Base-by-base conservation (phyloP, 2,113 vertebrate genomes). In the Esox niger region DNA sequence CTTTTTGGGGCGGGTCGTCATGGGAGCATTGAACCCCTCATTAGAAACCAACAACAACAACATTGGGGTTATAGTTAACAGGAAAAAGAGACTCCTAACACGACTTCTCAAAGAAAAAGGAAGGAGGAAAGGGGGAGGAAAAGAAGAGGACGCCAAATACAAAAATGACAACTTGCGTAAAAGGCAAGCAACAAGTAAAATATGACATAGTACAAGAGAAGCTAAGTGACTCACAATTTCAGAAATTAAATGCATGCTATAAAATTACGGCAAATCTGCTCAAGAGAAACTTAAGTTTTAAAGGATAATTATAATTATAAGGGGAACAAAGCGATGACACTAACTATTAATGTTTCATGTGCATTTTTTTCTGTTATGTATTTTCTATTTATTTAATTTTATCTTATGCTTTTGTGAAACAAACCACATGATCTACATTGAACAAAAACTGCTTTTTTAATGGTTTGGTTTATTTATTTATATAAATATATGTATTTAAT, bases 191-290 rank as follows among this genome's bases (percentile, higher is more conserved):
- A 82, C 75, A 78, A 76, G 74, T 78, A 77, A 79, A 86, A 87
- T 74, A 85, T 73, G 79, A 86, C 82, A 88, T 84, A 86, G 79
- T 82, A 79, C 77, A 74, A 84, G 84, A 90, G 82, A 89, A 86
- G 83, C 82, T 84, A 84, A 85, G 86, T 87, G 87, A 90, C 86
- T 92, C 84, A 86, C 79, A 81, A 82, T 81, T 86, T 88, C 89
- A 89, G 80, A 89, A 89, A 90, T 86, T 84, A 88, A 92, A 84
- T 91, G 91, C 91, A 93, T 93, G 91, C 89, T 90, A 90, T 86
- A 83, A 86, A 90, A 89, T 88, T 88, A 87, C 89, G 89, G 88
- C 85, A 85, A 88, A 87, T 84, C 87, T 92, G 88, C 88, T 91
- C 87, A 89, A 87, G 85, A 86, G 76, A 90, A 90, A 88, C 85